phyloP scores from a whole-genome alignment of 2,888 invertebrate species.

The Linnaemya vulpina region DNA sequence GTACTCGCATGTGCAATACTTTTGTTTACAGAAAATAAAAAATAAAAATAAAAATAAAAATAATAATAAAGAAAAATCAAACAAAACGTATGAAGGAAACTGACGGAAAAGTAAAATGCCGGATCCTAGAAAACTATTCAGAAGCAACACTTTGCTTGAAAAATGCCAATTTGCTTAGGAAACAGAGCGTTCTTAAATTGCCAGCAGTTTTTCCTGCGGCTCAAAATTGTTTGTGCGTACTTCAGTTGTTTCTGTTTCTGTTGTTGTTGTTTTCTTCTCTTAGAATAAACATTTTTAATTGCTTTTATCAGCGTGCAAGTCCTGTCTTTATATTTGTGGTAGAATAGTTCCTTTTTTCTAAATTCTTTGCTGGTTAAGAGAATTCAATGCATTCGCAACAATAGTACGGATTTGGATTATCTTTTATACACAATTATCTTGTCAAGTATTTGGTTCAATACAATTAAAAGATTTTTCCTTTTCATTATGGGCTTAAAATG shows the following conservation, averaged over 20 bases:
- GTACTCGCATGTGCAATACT: background rate
- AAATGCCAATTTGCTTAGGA: constrained; percentile 72
- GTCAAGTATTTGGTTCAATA: constrained; percentile 70
- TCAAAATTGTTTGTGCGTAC: constrained; percentile 37
- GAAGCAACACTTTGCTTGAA: constrained; percentile 69
- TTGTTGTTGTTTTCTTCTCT: constrained; percentile 16
- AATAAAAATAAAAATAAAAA: constrained; percentile 17
- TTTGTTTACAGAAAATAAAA: constrained; percentile 64
- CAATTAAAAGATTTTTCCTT: constrained; percentile 47
- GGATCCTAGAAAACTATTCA: constrained; percentile 65
- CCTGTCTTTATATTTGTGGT: constrained; percentile 68
- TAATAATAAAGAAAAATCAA: constrained; percentile 45
- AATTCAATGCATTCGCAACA: constrained; percentile 52
- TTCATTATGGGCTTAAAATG: constrained; percentile 39
- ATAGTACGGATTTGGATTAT: constrained; percentile 70
- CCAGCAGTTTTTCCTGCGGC: constrained; percentile 59
- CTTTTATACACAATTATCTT: constrained; percentile 70
- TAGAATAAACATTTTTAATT: constrained; percentile 70
- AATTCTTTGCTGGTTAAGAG: constrained; percentile 37
- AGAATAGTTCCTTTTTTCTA: constrained; percentile 62
- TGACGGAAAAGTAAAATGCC: constrained; percentile 57
- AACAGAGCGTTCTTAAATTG: constrained; percentile 68
- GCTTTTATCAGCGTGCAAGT: constrained; percentile 66
- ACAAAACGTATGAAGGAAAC: constrained; percentile 34
- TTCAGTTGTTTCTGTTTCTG: constrained; percentile 22